Base-by-base conservation (phyloP, 2,888 invertebrate species). In the Noctua janthe region DNA sequence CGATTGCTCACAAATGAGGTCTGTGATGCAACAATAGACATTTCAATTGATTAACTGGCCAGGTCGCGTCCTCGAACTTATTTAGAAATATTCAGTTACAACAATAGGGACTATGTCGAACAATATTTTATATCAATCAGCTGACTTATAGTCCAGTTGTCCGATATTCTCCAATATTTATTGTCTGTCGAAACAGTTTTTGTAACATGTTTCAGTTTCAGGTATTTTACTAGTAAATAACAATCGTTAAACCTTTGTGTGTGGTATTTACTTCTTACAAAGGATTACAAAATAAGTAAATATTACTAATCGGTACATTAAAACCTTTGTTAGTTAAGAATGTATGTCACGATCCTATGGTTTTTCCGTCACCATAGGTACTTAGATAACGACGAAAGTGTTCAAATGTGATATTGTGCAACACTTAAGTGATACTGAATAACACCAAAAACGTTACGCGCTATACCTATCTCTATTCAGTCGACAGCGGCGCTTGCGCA, bases 341-440 rank as follows among this genome's bases (percentile, higher is more conserved):
- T 93, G 91, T 92, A 85, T 93, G 92, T 92, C 93, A 91, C 92
- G 91, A 89, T 91, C 89, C 90, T 90, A 91, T 92, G 90, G 91
- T 90, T 43, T 92, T 92, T 91, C 91, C 91, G 92, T 91, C 92
- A 92, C 93, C 92, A 92, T 91, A 93, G n/a, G 47, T 69, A 69
- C 94, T 95, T 95, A 95, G 95, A 95, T 95, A 95, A 95, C 94
- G 89, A 94, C 85, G 94, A 94, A 95, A 95, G 95, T 94, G 93
- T 92, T 93, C 91, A 93, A 88, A 94, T 94, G 93, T 91, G 73
- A 82, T 92, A 91, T 96, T 96, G 91, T 91, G 93, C 91, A 95
- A 95, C 87, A 71, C 75, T 91, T 92, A 76, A 82, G 91, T 92
- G 90, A 91, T 90, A 87, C 85, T 82, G 80, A 86, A 90, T 85